These are phyloP conservation scores for Falco naumanni DNA, from an alignment of 2,797 vertebrate species.

Conservation along the genomic window DNA sequence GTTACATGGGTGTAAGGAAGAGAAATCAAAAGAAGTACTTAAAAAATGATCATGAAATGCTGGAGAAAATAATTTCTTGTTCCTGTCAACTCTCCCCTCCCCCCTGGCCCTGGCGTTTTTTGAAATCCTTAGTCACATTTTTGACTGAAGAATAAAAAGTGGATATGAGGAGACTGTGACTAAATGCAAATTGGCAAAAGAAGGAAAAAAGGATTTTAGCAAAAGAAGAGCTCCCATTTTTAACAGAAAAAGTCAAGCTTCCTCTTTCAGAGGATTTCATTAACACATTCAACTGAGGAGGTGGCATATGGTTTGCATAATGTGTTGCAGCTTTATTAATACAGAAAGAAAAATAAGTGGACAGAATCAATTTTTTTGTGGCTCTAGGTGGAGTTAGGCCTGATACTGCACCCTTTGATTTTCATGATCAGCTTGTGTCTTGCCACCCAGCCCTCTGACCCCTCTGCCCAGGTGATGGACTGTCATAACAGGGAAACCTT, in stretches of 20 bases:
- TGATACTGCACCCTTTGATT: background rate
- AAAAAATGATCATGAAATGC: conserved; percentile 45
- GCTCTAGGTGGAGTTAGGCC: background rate
- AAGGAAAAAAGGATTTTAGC: background rate
- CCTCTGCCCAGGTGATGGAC: background rate
- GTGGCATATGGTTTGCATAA: background rate
- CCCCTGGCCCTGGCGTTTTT: background rate
- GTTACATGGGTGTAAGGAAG: conserved; percentile 46
- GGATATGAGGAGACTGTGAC: conserved; percentile 23
- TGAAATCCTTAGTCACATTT: conserved; percentile 27
- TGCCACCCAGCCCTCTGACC: background rate
- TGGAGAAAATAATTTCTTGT: conserved; percentile 67
- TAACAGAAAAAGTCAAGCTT: background rate
- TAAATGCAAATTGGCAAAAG: background rate
- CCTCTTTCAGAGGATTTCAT: background rate
- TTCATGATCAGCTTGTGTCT: background rate
- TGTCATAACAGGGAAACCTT: background rate
- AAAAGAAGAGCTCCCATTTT: background rate
- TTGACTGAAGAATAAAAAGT: conserved; percentile 3
- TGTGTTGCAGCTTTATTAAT: conserved; percentile 31
- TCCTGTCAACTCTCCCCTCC: conserved; percentile 7
- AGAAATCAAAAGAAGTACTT: conserved; percentile 71
- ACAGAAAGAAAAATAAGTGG: conserved; percentile 5
- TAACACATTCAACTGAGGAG: background rate
- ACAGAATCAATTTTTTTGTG: background rate